Base-by-base conservation (phyloP, 2,888 invertebrate species). In the Periphyllus acericola region DNA sequence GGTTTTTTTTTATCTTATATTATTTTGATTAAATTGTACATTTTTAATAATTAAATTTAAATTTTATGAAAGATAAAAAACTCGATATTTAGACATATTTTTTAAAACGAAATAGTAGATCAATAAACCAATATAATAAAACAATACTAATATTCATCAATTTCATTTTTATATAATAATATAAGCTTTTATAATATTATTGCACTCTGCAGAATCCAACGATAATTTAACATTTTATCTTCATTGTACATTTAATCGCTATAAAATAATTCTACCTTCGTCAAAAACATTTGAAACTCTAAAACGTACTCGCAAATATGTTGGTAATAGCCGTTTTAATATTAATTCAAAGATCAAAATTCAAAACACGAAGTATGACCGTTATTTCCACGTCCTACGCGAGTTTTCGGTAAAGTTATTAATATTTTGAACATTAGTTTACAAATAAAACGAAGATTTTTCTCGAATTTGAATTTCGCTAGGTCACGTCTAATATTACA, bases 271-370 rank as follows among this genome's bases (percentile, higher is more conserved):
- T 75, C 32, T 40, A 76, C 40, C 34, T 25, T 3, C 5, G 29
- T n/a, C 29, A 71, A 3, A 36, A 36, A n/a, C 29, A 46, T 76
- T 84, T 66, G 75, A 76, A 76, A 84, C 84, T 29, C 66, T 46
- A n/a, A 46, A 60, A 66, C 75, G 32, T 32, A 2, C 46, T 14
- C 72, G 32, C 6, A 40, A 60, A 83, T 83, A 74, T n/a, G 29
- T 25, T 25, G 11, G 3, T 60, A 32, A 76, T 84, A 6, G 32
- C 32, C 25, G 32, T 84, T 84, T 66, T 66, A 29, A 66, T 66
- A 84, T 84, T 76, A 76, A 76, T 46, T 17, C 34, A 40, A 46
- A 68, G 76, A 84, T 84, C 40, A 84, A 84, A 76, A 84, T 84
- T 84, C 84, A 84, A 76, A 66, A 17, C 84, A 84, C 84, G 84